Evolutionary conservation across 2,113 vertebrate species (phyloP), one percentile per base, ranked within the genome.

Genomic region (Tiliqua scincoides): DNA sequence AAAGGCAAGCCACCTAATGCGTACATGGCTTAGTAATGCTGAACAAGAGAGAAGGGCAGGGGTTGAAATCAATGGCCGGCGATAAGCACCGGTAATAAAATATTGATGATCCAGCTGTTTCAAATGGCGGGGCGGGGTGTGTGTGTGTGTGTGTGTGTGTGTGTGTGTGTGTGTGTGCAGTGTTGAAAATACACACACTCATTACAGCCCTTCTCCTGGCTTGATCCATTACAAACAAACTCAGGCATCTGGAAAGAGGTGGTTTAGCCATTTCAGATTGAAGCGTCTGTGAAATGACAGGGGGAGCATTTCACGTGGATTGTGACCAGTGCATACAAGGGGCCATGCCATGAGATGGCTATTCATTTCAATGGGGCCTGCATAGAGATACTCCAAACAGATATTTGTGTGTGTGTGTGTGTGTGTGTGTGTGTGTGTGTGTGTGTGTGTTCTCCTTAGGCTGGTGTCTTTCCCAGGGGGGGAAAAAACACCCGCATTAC

Each of bases 81-180:
- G 85, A 93, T 95, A 93, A 93, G 93, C 94, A 92, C 93, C 94
- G 85, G 93, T 95, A 95, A 97, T 97, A 96, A 95, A 93, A 95
- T 96, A 97, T 96, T 95, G 95, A 97, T 92, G 93, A 84, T 89
- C 25, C 82, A 79, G 72, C 61, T 54, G 72, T 92, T 89, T 77
- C 87, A 92, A 95, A 96, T 94, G 95, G 95, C 92, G 92, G 93
- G 82, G 70, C 83, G 89, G 57, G n/a, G n/a, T n/a, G n/a, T n/a
- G n/a, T n/a, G n/a, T n/a, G n/a, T n/a, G n/a, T n/a, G n/a, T n/a
- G n/a, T n/a, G n/a, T n/a, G n/a, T n/a, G n/a, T n/a, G n/a, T n/a
- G n/a, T n/a, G n/a, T n/a, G n/a, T n/a, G n/a, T n/a, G n/a, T n/a
- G n/a, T n/a, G n/a, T n/a, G n/a, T 83, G 85, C 79, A 78, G 85